A percentile compares a stretch with the other conserved stretches of the same genome.
Evolutionary conservation across 2,888 invertebrate species (phyloP).

Genomic region (Lingula anatina): DNA sequence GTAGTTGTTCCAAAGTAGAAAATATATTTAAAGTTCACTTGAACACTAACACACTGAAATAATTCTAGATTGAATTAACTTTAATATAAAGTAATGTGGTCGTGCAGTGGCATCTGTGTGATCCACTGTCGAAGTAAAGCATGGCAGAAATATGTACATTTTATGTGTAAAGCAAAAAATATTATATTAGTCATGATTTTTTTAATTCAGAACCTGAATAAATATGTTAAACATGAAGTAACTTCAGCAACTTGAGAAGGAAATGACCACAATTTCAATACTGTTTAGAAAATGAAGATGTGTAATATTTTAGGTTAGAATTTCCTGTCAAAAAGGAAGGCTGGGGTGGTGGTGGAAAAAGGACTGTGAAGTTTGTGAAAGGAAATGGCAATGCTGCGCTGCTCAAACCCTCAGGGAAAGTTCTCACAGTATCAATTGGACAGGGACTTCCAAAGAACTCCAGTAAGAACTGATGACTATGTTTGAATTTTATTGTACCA

Average conservation of each 20-base stretch:
- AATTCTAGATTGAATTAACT: too few species aligned
- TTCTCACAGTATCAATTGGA: slow-evolving; percentile 58
- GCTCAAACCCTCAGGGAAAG: slow-evolving; percentile 58
- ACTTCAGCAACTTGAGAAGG: not conserved
- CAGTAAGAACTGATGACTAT: too few species aligned
- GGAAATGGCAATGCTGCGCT: slow-evolving; percentile 50
- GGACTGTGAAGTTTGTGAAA: slow-evolving; percentile 57
- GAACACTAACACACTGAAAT: too few species aligned
- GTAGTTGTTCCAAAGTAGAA: too few species aligned
- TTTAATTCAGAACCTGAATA: not conserved
- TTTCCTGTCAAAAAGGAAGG: slow-evolving; percentile 64
- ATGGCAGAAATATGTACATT: too few species aligned
- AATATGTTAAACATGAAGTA: not conserved
- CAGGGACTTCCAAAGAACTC: slow-evolving; percentile 56
- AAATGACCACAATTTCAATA: not conserved
- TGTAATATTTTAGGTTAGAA: slow-evolving; percentile 54
- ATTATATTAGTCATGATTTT: not conserved
- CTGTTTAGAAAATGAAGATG: not conserved
- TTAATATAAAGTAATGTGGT: too few species aligned
- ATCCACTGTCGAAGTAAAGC: too few species aligned
- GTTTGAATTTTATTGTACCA: too few species aligned
- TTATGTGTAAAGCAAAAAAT: not conserved
- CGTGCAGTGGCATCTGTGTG: too few species aligned
- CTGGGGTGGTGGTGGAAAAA: slow-evolving; percentile 61
- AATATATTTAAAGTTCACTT: too few species aligned